Conservation (phyloP, 2,113 vertebrate species). For the Kryptolebias marmoratus region DNA sequence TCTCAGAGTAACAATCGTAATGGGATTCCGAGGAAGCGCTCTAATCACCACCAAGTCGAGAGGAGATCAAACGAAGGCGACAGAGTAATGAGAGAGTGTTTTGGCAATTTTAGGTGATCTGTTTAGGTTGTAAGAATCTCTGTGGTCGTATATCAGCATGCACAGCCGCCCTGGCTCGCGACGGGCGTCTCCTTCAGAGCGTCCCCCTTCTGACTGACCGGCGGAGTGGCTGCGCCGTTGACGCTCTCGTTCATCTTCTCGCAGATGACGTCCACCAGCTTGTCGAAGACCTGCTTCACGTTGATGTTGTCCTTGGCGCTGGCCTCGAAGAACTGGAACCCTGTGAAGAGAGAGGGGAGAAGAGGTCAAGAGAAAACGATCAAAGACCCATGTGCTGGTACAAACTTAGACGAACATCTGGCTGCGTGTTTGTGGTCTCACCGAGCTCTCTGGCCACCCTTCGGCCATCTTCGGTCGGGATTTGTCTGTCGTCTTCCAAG, state of each 20-base stretch:
- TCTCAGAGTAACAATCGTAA: conserved; percentile 55
- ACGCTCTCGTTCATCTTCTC: conserved; percentile 90
- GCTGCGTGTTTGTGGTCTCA: conserved; percentile 35
- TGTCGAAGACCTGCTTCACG: conserved; percentile 87
- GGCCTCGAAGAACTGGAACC: conserved; percentile 91
- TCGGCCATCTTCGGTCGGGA: conserved; percentile 79
- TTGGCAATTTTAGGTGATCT: neutral
- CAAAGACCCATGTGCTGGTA: too few species aligned
- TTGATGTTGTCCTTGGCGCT: conserved; percentile 86
- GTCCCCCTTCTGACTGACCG: conserved; percentile 73
- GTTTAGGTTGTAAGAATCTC: neutral
- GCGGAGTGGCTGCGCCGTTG: conserved; percentile 68
- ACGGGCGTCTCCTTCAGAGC: conserved; percentile 73
- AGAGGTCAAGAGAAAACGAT: neutral
- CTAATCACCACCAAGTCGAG: neutral
- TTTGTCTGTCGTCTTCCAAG: conserved; percentile 84
- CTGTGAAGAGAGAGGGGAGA: conserved; percentile 44
- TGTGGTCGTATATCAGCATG: conserved; percentile 78
- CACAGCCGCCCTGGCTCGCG: conserved; percentile 77
- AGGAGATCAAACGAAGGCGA: neutral
- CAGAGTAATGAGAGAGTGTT: neutral
- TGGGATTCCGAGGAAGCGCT: conserved; percentile 1
- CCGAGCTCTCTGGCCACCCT: conserved; percentile 83
- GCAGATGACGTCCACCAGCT: conserved; percentile 88
- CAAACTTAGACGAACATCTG: neutral